Evolutionary conservation across 2,888 invertebrate genomes (phyloP).

Genomic region (Acleris holmiana): DNA sequence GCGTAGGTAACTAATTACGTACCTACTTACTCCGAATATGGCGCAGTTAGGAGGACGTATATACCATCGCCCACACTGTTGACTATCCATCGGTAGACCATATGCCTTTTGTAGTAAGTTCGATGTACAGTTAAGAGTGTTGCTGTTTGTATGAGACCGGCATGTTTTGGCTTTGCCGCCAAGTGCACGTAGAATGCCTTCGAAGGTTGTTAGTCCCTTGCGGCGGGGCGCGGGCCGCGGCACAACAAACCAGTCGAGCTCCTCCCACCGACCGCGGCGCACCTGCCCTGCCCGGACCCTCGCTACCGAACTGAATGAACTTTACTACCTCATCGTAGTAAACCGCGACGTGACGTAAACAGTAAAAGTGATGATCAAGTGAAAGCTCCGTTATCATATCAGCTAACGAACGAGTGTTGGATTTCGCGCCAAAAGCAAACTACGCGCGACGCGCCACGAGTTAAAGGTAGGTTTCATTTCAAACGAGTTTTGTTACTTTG

Average conservation of each 20-base stretch:
- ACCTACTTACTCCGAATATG: no score
- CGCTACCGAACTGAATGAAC: conserved; percentile 53
- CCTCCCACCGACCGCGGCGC: conserved; percentile 52
- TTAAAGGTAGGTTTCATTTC: conserved; percentile 34
- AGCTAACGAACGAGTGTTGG: conserved; percentile 36
- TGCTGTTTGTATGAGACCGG: no score
- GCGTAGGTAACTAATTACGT: no score
- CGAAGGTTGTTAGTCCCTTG: conserved; percentile 52
- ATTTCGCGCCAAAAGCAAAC: conserved; percentile 43
- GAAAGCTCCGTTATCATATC: conserved; percentile 54
- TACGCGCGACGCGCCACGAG: conserved; percentile 31
- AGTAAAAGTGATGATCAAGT: conserved; percentile 73
- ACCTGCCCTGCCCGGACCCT: conserved; percentile 44
- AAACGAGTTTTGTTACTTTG: conserved; percentile 27
- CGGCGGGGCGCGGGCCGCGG: conserved; percentile 45
- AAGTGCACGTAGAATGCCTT: conserved; percentile 45
- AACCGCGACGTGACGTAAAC: conserved; percentile 49
- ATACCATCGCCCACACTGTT: no score
- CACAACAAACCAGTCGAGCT: conserved; percentile 65
- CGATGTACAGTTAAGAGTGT: no score
- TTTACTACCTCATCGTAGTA: conserved; percentile 49
- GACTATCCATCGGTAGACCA: no score
- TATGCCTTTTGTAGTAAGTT: no score
- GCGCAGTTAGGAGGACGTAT: no score
- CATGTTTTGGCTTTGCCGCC: no score